phyloP scores from a whole-genome alignment of 2,797 vertebrate species.

The Decapterus maruadsi region DNA sequence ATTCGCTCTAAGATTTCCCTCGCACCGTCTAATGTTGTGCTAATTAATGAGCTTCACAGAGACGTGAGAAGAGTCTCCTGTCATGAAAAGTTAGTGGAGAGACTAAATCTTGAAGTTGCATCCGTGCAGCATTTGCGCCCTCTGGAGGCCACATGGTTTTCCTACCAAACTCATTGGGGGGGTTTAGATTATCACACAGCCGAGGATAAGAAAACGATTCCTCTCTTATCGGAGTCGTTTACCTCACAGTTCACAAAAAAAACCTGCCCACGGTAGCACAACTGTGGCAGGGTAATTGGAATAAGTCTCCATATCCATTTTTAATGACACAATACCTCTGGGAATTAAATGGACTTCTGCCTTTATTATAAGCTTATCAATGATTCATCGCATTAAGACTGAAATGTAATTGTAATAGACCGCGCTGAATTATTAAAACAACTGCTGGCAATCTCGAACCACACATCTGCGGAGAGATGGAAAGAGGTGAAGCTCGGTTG shows the following conservation, averaged over 20 bases:
- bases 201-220: slow-evolving; percentile 21
- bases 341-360: slow-evolving; percentile 71
- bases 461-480: slow-evolving; percentile 49
- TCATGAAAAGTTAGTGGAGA: not conserved
- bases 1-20: not conserved
- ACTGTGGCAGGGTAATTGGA: slow-evolving; percentile 59
- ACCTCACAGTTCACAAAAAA: slow-evolving; percentile 64
- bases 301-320: slow-evolving; percentile 74
- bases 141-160: slow-evolving; percentile 41
- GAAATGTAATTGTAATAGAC: slow-evolving; percentile 78
- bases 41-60: not conserved
- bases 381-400: slow-evolving; percentile 80
- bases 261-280: slow-evolving; percentile 58
- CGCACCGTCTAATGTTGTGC: not conserved
- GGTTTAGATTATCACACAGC: slow-evolving; percentile 12
- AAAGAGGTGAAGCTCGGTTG: slow-evolving; percentile 21
- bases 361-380: slow-evolving; percentile 80
- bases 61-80: not conserved
- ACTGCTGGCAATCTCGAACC: slow-evolving; percentile 50
- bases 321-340: slow-evolving; percentile 71
- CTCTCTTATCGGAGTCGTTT: slow-evolving; percentile 51
- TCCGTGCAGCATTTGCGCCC: slow-evolving; percentile 48
- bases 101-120: not conserved
- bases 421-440: slow-evolving; percentile 81
- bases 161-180: not conserved